phyloP scores from a whole-genome alignment of 2,113 vertebrate species.

The Podarcis muralis region DNA sequence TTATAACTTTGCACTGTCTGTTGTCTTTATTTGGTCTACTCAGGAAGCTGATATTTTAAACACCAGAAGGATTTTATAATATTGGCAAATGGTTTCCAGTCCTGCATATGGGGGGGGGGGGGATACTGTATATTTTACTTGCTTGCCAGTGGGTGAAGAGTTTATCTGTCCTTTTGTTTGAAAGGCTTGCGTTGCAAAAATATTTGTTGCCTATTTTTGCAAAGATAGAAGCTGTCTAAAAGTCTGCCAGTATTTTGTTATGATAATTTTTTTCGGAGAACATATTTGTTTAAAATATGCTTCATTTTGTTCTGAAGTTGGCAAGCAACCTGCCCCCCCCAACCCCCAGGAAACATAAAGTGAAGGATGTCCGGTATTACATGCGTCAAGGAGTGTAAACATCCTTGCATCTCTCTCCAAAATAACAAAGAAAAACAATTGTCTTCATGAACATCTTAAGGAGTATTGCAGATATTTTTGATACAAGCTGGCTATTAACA shows the following conservation, averaged over 20 bases:
- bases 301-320: not conserved
- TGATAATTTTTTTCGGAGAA: conserved; percentile 26
- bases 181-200: conserved; percentile 1
- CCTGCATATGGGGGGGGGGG: not conserved
- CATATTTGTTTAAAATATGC: not conserved
- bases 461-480: not conserved
- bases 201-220: conserved; percentile 26
- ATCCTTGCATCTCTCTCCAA: not conserved
- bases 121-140: not conserved
- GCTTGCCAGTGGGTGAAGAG: not conserved
- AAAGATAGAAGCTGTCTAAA: conserved; percentile 36
- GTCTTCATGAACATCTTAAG: rapidly evolving
- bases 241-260: conserved; percentile 26
- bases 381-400: rapidly evolving
- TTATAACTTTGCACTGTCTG: not conserved
- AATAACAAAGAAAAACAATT: not conserved
- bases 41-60: not conserved
- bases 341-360: not conserved
- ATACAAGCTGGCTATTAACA: not conserved
- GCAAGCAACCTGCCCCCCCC: not conserved
- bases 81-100: not conserved
- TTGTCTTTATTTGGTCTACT: not conserved
- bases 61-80: not conserved
- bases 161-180: conserved; percentile 1
- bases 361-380: rapidly evolving